phyloP scores from a whole-genome alignment of 2,888 invertebrate species.

The Hypsopygia costalis region DNA sequence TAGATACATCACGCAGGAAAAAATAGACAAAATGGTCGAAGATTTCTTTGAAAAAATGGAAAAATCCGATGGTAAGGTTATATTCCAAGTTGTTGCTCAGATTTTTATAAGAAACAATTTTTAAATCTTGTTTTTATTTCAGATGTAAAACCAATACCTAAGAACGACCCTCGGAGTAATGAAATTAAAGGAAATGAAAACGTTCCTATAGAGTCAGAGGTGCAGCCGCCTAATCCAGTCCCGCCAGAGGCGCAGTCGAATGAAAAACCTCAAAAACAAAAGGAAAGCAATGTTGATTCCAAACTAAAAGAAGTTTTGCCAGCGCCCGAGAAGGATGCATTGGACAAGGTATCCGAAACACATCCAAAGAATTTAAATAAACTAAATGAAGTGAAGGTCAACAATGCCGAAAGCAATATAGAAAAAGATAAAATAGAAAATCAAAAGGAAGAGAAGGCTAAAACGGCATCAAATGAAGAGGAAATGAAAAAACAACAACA shows the following conservation, averaged over 20 bases:
- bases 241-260: conserved; percentile 64
- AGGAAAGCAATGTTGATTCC: conserved; percentile 30
- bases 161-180: conserved; percentile 25
- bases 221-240: conserved; percentile 68
- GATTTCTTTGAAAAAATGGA: conserved; percentile 64
- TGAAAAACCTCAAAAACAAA: conserved; percentile 53
- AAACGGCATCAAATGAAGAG: conserved; percentile 24
- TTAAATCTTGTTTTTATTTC: too few relatives aligned
- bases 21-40: conserved; percentile 64
- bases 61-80: conserved; percentile 42
- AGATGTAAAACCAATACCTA: conserved; percentile 37
- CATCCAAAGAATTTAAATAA: conserved; percentile 59
- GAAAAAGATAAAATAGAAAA: conserved; percentile 24
- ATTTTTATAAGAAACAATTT: too few relatives aligned
- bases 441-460: conserved; percentile 19
- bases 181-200: conserved; percentile 29
- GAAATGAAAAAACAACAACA: conserved; percentile 64
- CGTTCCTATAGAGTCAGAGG: conserved; percentile 55
- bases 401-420: conserved; percentile 32
- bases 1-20: conserved; percentile 54
- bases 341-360: conserved; percentile 43
- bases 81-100: too few relatives aligned
- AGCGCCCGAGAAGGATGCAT: conserved; percentile 29
- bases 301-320: conserved; percentile 49
- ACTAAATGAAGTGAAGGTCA: conserved; percentile 35